Evolutionary conservation across 2,888 invertebrate species (phyloP).

Genomic region (Lithophane socia): DNA sequence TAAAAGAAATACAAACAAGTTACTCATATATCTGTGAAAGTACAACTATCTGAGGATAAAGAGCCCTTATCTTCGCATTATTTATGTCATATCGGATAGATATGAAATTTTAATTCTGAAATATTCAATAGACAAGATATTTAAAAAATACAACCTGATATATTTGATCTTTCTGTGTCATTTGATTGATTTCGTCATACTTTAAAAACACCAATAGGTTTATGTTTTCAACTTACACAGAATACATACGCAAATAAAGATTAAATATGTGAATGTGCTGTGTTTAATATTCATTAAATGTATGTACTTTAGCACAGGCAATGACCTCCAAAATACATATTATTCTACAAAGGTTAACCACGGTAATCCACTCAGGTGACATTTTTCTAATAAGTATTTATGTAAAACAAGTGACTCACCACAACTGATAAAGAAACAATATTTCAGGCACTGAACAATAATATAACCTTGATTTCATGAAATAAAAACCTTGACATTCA

Average conservation of each 20-base stretch:
- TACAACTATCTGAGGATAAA: slow-evolving; percentile 34
- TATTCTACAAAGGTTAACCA: slow-evolving; percentile 33
- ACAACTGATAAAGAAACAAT: slow-evolving; percentile 1
- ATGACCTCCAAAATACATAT: slow-evolving; percentile 47
- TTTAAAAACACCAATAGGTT: not conserved
- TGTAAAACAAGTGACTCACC: slow-evolving; percentile 52
- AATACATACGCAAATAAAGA: slow-evolving; percentile 38
- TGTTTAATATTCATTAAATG: slow-evolving; percentile 53
- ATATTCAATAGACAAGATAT: slow-evolving; percentile 16
- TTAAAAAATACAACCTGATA: not conserved
- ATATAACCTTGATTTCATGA: not conserved
- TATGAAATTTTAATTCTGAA: slow-evolving; percentile 14
- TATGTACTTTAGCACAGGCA: slow-evolving; percentile 49
- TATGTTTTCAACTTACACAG: slow-evolving; percentile 18
- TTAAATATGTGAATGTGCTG: slow-evolving; percentile 24
- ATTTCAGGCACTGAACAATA: slow-evolving; percentile 30
- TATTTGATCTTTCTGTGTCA: not conserved
- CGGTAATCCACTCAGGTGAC: slow-evolving; percentile 15
- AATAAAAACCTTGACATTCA: slow-evolving; percentile 28
- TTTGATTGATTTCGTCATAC: slow-evolving; percentile 15
- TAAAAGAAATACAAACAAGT: slow-evolving; percentile 45
- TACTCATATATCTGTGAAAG: slow-evolving; percentile 49
- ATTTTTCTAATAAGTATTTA: slow-evolving; percentile 24
- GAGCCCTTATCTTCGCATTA: slow-evolving; percentile 33
- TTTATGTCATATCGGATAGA: slow-evolving; percentile 24